Evolutionary conservation across 2,113 vertebrate species (phyloP), one percentile per base, ranked within the genome.

Genomic region (Pavo muticus): DNA sequence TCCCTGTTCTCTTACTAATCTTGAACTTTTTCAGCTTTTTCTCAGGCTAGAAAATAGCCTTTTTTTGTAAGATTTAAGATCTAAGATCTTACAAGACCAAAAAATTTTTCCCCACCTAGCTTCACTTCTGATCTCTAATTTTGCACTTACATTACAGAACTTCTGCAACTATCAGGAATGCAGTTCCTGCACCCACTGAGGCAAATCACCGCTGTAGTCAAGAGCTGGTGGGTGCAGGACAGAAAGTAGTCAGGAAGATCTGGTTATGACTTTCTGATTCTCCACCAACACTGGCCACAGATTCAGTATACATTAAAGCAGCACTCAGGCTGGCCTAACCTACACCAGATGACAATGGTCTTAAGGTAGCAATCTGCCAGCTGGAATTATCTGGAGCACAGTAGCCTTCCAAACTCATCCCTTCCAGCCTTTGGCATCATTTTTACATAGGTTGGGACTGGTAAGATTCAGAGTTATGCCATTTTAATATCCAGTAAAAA

Each of bases 231-330:
- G 57, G 24, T 11, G 40, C n/a, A 77, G 60, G 35, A 92, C 19
- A 68, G 23, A 73, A 91, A 69, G 59, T 23, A 79, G 40, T 35
- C 25, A 19, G 64, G 47, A 87, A 63, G 32, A 60, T 68, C 45
- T 81, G 59, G 47, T 74, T 64, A 64, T 0, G 0, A 18, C 30
- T 72, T 35, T 59, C 12, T 63, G 63, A 63, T 73, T 70, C n/a
- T 70, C 47, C 0, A 4, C 67, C 81, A 73, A 57, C 40, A 9
- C 29, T 79, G 21, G 40, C 74, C 64, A 30, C 47, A 42, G 45
- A 50, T 48, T 47, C 47, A 78, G 13, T 0, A 0, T 24, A 27
- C 1, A 0, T 69, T 50, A 84, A 7, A 84, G 75, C 71, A 92
- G 1, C 40, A 19, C 70, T 42, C 23, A n/a, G 60, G 45, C 52